Conservation (phyloP, 2,113 vertebrate genomes). For the Pheucticus melanocephalus region DNA sequence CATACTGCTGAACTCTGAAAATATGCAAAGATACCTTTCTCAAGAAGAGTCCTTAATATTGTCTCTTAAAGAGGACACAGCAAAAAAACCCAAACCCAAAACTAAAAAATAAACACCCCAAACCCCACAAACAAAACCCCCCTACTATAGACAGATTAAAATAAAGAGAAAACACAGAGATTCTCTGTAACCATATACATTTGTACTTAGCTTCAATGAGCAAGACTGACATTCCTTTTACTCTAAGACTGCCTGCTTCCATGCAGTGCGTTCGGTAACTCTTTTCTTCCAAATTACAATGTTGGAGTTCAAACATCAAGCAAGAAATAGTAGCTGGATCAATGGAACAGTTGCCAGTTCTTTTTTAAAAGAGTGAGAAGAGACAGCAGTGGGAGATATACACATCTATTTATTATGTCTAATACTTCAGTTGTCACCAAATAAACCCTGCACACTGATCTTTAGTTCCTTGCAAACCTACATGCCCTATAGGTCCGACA, state of each 20-base stretch:
- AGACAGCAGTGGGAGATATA: neutral
- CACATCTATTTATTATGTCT: neutral
- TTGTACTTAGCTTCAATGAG: neutral
- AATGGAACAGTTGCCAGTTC: neutral
- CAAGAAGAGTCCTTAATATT: neutral
- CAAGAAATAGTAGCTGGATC: neutral
- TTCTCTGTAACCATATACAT: neutral
- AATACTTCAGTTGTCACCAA: neutral
- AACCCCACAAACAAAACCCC: neutral
- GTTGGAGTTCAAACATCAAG: neutral
- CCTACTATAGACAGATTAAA: neutral
- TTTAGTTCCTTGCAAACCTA: neutral
- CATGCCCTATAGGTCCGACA: neutral
- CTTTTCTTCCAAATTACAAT: neutral
- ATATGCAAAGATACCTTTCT: neutral
- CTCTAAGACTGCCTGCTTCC: neutral
- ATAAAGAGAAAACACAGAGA: neutral
- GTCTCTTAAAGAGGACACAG: neutral
- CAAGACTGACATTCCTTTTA: neutral
- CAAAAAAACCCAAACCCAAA: neutral
- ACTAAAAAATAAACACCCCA: neutral
- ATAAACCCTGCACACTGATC: neutral
- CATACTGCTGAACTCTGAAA: constrained; percentile 85
- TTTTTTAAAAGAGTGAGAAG: neutral
- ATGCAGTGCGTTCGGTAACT: neutral